phyloP scores from a whole-genome alignment of 2,113 vertebrate genomes.

The Mormoops blainvillei region DNA sequence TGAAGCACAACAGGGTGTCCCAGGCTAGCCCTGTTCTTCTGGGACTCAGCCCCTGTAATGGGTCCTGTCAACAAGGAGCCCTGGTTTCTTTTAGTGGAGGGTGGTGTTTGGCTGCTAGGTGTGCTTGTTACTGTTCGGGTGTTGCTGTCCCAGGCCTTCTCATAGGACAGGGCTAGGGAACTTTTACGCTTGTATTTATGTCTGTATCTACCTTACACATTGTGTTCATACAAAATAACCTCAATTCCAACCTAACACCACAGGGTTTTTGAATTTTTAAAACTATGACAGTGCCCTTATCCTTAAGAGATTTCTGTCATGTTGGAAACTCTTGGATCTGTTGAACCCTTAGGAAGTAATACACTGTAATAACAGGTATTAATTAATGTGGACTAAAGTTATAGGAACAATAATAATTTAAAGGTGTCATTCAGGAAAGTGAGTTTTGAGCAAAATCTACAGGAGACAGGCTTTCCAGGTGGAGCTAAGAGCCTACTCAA shows the following conservation, averaged over 20 bases:
- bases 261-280: not conserved
- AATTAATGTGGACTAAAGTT: not conserved
- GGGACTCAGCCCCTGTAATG: not conserved
- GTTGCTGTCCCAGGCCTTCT: not conserved
- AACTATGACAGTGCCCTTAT: not conserved
- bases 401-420: not conserved
- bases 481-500: not conserved
- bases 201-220: not conserved
- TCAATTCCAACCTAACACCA: not conserved
- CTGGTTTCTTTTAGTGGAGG: not conserved
- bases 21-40: not conserved
- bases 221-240: not conserved
- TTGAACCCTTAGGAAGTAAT: not conserved
- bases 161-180: not conserved
- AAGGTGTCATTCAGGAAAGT: not conserved
- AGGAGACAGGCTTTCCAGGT: not conserved
- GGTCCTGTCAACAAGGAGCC: not conserved
- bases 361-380: not conserved
- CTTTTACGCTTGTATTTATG: not conserved
- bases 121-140: not conserved
- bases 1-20: not conserved
- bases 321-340: not conserved
- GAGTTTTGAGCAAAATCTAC: not conserved
- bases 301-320: not conserved
- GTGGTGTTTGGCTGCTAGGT: not conserved